A percentile compares a stretch with the other conserved stretches of the same genome.
phyloP scores from a whole-genome alignment of 2,113 vertebrate genomes.

The Callocephalon fimbriatum region DNA sequence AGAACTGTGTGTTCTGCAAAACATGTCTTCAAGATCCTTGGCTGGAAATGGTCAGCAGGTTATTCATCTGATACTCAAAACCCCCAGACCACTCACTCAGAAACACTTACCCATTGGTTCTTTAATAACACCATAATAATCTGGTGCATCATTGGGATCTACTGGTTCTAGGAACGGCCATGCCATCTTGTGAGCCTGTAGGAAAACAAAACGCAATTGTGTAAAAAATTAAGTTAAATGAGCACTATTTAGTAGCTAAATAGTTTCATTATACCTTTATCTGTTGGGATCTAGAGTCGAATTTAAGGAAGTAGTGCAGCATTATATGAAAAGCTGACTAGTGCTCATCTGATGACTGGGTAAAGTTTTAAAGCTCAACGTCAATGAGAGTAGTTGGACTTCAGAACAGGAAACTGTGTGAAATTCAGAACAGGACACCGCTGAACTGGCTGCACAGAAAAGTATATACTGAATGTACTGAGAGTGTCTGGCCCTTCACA shows the following conservation, averaged over 20 bases:
- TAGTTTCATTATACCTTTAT: background rate
- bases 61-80: background rate
- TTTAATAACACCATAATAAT: slow-evolving; percentile 98
- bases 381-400: background rate
- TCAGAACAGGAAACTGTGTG: background rate
- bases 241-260: background rate
- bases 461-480: background rate
- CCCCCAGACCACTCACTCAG: background rate
- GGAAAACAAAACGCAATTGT: background rate
- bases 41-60: background rate
- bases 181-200: slow-evolving; percentile 97
- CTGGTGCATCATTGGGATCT: slow-evolving; percentile 95
- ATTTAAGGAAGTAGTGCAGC: background rate
- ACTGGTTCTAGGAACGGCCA: slow-evolving; percentile 98
- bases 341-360: background rate
- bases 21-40: background rate
- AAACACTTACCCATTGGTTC: slow-evolving; percentile 93
- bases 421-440: background rate
- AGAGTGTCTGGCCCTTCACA: background rate
- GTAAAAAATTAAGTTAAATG: background rate
- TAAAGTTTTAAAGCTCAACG: background rate
- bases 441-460: background rate
- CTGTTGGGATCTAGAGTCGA: background rate
- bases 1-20: background rate
- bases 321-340: background rate